Evolutionary conservation across 2,113 vertebrate genomes (phyloP), one percentile per base, ranked within the genome.

Genomic region (Siniperca knerii): DNA sequence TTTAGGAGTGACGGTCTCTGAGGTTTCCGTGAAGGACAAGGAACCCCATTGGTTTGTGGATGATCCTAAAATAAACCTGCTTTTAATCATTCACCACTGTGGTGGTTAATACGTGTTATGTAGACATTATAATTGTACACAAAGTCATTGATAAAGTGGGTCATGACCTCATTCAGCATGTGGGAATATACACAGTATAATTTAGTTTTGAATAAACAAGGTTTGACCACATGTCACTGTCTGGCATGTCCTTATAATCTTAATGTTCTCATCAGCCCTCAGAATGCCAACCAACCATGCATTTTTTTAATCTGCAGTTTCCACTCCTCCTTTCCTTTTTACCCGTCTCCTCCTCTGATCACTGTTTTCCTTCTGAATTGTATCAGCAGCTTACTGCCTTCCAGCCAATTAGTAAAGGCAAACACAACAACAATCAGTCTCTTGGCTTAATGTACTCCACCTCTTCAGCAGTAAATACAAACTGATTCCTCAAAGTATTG

Each of bases 361-460:
- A 81, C 76, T 55, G 80, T 60, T 90, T 90, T 90, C 72, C 88
- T 74, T 89, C 80, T 92, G 79, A 87, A 89, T 87, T 91, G 86
- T 92, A 89, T 93, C 89, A 85, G 83, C 87, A 79, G 85, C 86
- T 68, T 62, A 83, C 82, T 90, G 93, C 90, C 92, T 90, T 93
- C 89, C 72, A 92, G 89, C 91, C 91, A 95, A 94, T 95, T 94
- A 95, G 92, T 91, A 89, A 88, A 89, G 85, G 90, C 91, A 94
- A 95, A 95, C 92, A 93, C 71, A 89, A 90, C 88, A 92, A 93
- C 89, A 92, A 92, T 85, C 92, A 87, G 87, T 83, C 84, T 85
- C 84, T 87, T 67, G 85, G 82, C 80, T 93, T 93, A 94, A 94
- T 91, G 88, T 84, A 93, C 92, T 91, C 86, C 79, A 92, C 85